Conservation (phyloP, 2,797 vertebrate genomes). For the Danio kyathit region DNA sequence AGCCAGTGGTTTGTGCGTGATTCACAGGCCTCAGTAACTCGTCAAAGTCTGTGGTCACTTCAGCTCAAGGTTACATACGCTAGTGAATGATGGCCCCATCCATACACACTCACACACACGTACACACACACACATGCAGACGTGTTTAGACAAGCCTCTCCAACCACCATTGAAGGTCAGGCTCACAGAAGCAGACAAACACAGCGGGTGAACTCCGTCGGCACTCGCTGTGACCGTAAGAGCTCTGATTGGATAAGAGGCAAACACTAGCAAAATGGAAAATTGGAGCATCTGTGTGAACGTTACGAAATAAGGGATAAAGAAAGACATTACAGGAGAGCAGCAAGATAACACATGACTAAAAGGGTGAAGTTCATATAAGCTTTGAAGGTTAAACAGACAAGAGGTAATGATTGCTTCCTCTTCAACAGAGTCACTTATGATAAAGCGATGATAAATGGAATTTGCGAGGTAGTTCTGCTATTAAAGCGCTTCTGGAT, state of each 20-base stretch:
- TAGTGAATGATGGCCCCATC: constrained; percentile 34
- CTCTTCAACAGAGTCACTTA: constrained; percentile 16
- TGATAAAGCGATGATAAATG: background rate
- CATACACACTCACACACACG: background rate
- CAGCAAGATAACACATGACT: constrained; percentile 5
- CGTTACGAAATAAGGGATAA: background rate
- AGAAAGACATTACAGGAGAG: constrained; percentile 4
- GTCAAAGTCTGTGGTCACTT: constrained; percentile 51
- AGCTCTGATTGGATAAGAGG: constrained; percentile 42
- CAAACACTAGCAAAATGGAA: constrained; percentile 23
- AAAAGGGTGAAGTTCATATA: background rate
- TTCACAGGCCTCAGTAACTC: constrained; percentile 41
- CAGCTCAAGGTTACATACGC: constrained; percentile 50
- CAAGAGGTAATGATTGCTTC: background rate
- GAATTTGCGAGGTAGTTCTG: too few species aligned
- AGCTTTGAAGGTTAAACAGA: constrained; percentile 10
- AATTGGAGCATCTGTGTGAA: background rate
- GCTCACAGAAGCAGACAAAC: constrained; percentile 33
- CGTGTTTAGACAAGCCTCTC: constrained; percentile 38
- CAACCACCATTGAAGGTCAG: constrained; percentile 34
- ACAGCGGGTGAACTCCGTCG: constrained; percentile 3
- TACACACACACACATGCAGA: constrained; percentile 6
- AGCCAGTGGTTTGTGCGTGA: constrained; percentile 29
- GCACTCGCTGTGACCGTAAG: constrained; percentile 4
- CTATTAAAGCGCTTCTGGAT: too few species aligned